A percentile compares a stretch with the other conserved stretches of the same genome.
Evolutionary conservation across 2,888 invertebrate species (phyloP).

Genomic region (Sepiola atlantica): DNA sequence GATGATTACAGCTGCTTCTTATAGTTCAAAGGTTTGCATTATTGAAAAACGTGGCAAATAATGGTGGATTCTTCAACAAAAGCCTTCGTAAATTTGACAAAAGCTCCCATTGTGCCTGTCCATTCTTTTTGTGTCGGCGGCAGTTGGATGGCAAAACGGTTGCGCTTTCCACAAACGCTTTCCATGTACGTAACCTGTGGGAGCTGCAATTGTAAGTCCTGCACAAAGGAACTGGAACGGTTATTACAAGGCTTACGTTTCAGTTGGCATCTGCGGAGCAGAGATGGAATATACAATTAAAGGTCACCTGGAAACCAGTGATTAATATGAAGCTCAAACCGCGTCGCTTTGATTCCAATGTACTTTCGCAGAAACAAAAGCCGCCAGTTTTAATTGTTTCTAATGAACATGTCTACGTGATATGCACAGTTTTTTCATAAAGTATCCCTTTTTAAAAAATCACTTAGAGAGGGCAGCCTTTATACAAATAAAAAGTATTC

Average conservation of each 20-base stretch:
- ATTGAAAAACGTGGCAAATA: not conserved
- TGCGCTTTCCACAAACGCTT: not conserved
- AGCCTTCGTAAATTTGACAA: not conserved
- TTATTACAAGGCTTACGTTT: not conserved
- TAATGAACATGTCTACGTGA: not conserved
- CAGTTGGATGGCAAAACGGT: slow-evolving; percentile 32
- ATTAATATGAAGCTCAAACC: not conserved
- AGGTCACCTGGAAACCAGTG: not conserved
- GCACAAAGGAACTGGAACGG: not conserved
- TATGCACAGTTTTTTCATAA: not conserved
- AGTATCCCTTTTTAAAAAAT: not conserved
- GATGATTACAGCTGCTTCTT: not conserved
- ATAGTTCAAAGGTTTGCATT: slow-evolving; percentile 32
- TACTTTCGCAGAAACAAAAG: not conserved
- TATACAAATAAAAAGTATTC: not conserved
- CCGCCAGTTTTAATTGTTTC: not conserved
- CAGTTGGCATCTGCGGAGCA: not conserved
- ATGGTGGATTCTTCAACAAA: not conserved
- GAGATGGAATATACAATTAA: not conserved
- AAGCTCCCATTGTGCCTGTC: not conserved
- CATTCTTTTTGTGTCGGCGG: not conserved
- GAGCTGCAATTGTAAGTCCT: slow-evolving; percentile 1
- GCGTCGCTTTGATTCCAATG: not conserved
- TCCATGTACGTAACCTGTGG: slow-evolving; percentile 8
- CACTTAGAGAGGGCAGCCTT: not conserved